Evolutionary conservation across 2,888 invertebrate genomes (phyloP), one percentile per base, ranked within the genome.

Genomic region (Eledone cirrhosa): DNA sequence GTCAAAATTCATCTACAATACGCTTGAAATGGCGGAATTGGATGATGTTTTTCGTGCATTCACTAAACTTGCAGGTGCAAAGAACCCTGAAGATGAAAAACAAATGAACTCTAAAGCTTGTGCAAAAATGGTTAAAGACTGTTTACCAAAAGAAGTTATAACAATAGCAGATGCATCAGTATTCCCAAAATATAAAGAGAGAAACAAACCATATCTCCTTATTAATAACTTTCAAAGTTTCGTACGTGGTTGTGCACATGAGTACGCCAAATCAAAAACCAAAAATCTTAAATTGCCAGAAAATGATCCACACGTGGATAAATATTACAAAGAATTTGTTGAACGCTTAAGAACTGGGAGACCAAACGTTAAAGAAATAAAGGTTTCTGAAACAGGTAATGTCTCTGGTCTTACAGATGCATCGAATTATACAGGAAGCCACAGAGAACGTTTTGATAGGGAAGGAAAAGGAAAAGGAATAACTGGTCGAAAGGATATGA

Each of bases 381-480:
- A 82, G 75, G 78, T 33, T 19, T 82, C 85, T 0, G 78, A 82
- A 8, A 84, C 85, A 1, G 87, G 87, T 2, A 85, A 85, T 16
- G 86, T 86, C 11, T 82, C 82, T 19, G 81, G 84, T 2, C 81
- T 88, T 78, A 88, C 87, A 1, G 87, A 88, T 80, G 81, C 86
- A 7, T 77, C 82, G 1, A 83, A 82, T 78, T 88, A 87, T 80
- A 88, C 87, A 0, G 87, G 87, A 7, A 77, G 84, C 8, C 86
- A 86, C 81, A 87, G 86, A 80, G 83, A 84, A 77, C 79, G 87
- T 13, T 88, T 88, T 81, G 87, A 87, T 76, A 85, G 82, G 72
- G 80, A 79, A n/a, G 88, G 88, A 0, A 86, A 87, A 78, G 88
- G 88, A 11, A 84, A 84, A 27, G 87, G 88, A 1, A 82, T 82